Evolutionary conservation across 2,888 invertebrate genomes (phyloP), one percentile per base, ranked within the genome.

Genomic region (Drosophila infuscata): DNA sequence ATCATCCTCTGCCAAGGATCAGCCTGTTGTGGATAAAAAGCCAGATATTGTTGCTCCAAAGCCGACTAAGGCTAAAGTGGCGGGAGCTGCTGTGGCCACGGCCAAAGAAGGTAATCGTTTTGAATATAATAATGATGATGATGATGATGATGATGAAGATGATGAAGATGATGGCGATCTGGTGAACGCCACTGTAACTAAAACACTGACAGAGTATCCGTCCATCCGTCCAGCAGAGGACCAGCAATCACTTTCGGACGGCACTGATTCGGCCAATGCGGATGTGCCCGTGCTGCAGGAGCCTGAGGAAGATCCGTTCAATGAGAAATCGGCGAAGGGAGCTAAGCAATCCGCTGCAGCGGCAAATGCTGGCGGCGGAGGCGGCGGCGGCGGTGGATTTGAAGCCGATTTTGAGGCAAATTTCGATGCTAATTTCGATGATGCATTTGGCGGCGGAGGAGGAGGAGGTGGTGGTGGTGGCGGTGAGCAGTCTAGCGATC

Each of bases 341-440:
- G 78, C 62, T 12, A 67, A 83, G 6, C 83, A 54, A 33, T 53
- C 52, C 7, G 61, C 30, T 30, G 72, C 70, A 7, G 8, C 56
- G 6, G 56, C 35, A 30, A 86, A 74, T 4, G 59, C 36, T 20
- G 88, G 75, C 32, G 87, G 77, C 8, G 81, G 83, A 38, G 81
- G 72, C 48, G 88, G 74, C 30, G 87, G 79, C 8, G 81, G 82
- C 38, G 80, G 72, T 49, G 88, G 83, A 56, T 93, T 93, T 63
- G 93, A 93, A 70, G 93, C 92, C 1, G 93, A 92, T 71, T 93
- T 93, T 67, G 93, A 93, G 75, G 93, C 93, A 6, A 93, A 93
- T 70, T 93, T 93, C 52, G 93, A 84, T 87, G 84, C 87, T 9
- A 87, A 87, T 46, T 87, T 87, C 20, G 87, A 93, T 73, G 93